Evolutionary conservation across 2,888 invertebrate species (phyloP).

Genomic region (Cantharis flavilabris): DNA sequence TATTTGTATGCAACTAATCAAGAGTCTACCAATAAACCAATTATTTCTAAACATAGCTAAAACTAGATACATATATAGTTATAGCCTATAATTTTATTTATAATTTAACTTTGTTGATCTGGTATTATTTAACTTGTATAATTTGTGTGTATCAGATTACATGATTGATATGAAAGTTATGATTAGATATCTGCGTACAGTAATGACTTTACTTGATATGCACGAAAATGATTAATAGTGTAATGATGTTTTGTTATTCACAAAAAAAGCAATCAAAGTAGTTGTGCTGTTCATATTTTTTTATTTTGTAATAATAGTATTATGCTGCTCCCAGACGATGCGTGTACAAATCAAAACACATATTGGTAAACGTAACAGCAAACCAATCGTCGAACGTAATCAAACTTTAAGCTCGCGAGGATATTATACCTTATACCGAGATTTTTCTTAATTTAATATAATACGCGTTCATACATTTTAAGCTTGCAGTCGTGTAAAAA

Average conservation of each 20-base stretch:
- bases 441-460: too few relatives aligned
- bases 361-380: too few relatives aligned
- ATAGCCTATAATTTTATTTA: neutral
- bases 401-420: too few relatives aligned
- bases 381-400: too few relatives aligned
- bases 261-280: neutral
- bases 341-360: too few relatives aligned
- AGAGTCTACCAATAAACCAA: neutral
- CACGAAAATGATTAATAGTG: neutral
- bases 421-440: too few relatives aligned
- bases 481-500: too few relatives aligned
- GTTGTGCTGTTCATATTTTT: neutral
- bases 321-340: too few relatives aligned
- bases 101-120: neutral
- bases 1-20: neutral
- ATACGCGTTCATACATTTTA: too few relatives aligned
- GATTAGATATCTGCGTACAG: neutral
- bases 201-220: neutral
- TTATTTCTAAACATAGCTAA: neutral
- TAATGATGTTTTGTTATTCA: neutral
- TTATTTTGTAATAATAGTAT: neutral
- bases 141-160: neutral
- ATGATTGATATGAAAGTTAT: neutral
- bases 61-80: neutral
- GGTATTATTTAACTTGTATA: neutral